Percentiles rank a stretch among this genome's conserved stretches.
phyloP scores from a whole-genome alignment of 2,888 invertebrate species.

The Congeria kusceri region DNA sequence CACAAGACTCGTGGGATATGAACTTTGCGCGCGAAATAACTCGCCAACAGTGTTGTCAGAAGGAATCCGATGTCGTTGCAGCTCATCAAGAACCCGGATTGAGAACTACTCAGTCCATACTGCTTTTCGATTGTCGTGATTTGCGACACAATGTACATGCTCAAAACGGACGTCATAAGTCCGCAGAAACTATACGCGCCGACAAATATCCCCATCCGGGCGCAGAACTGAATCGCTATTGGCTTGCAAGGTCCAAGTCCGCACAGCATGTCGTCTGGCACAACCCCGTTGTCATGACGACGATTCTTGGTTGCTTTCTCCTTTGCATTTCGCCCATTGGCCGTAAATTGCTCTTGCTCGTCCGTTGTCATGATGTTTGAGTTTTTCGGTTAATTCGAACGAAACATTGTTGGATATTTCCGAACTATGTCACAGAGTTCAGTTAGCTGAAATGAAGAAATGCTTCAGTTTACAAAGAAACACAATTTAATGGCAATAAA shows the following conservation, averaged over 20 bases:
- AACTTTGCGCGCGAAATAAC: conserved; percentile 61
- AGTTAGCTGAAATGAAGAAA: too few relatives aligned
- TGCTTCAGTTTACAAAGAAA: too few relatives aligned
- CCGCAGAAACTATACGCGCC: conserved; percentile 61
- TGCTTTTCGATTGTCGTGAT: conserved; percentile 77
- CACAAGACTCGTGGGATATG: conserved; percentile 65
- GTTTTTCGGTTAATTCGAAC: too few relatives aligned
- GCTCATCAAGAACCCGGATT: conserved; percentile 75
- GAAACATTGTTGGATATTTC: too few relatives aligned
- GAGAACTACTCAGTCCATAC: conserved; percentile 74
- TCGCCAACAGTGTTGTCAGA: conserved; percentile 65
- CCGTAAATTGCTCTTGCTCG: too few relatives aligned
- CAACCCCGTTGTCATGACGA: conserved; percentile 3
- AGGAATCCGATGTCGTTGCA: conserved; percentile 79
- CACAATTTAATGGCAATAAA: too few relatives aligned
- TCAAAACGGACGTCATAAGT: conserved; percentile 63
- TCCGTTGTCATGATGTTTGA: too few relatives aligned
- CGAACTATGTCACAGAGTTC: too few relatives aligned
- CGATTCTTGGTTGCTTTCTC: too few relatives aligned
- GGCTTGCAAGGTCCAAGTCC: conserved; percentile 62
- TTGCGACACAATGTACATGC: conserved; percentile 68
- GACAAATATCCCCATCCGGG: conserved; percentile 57
- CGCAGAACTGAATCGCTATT: conserved; percentile 50
- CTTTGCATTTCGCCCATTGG: too few relatives aligned
- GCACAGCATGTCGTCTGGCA: conserved; percentile 63